Conservation (phyloP, 2,797 vertebrate genomes). For the Hyperoplus immaculatus region DNA sequence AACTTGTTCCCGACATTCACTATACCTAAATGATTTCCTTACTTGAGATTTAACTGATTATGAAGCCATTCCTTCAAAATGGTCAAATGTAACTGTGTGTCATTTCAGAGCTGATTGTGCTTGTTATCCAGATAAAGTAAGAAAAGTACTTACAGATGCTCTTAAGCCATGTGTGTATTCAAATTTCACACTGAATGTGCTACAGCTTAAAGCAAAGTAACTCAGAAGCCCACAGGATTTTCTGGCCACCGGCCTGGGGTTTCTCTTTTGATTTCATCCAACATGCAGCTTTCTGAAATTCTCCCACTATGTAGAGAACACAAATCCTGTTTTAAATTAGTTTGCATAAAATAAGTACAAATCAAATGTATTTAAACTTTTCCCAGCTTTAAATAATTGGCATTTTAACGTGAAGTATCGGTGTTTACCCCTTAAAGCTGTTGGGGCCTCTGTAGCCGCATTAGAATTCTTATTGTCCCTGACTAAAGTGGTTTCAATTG, state of each 20-base stretch:
- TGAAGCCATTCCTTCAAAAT: conserved; percentile 28
- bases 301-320: background rate
- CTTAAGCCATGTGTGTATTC: conserved; percentile 22
- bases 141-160: conserved; percentile 3
- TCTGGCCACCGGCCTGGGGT: conserved; percentile 6
- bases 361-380: conserved; percentile 34
- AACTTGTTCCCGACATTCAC: conserved; percentile 19
- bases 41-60: conserved; percentile 40
- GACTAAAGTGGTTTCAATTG: conserved; percentile 62
- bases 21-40: conserved; percentile 17
- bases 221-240: conserved; percentile 18
- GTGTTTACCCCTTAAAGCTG: conserved; percentile 56
- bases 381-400: conserved; percentile 62
- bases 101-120: conserved; percentile 29
- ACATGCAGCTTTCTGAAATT: conserved; percentile 37
- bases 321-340: conserved; percentile 39
- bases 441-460: conserved; percentile 49
- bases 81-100: conserved; percentile 27
- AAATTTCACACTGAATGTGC: conserved; percentile 31
- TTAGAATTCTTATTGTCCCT: conserved; percentile 48
- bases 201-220: conserved; percentile 35
- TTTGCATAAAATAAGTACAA: conserved; percentile 40
- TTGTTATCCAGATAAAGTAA: conserved; percentile 35
- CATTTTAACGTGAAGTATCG: conserved; percentile 66
- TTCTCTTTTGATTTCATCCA: conserved; percentile 28